A percentile compares a stretch with the other conserved stretches of the same genome.
phyloP scores from a whole-genome alignment of 2,888 invertebrate genomes.

The Anodontia alba region DNA sequence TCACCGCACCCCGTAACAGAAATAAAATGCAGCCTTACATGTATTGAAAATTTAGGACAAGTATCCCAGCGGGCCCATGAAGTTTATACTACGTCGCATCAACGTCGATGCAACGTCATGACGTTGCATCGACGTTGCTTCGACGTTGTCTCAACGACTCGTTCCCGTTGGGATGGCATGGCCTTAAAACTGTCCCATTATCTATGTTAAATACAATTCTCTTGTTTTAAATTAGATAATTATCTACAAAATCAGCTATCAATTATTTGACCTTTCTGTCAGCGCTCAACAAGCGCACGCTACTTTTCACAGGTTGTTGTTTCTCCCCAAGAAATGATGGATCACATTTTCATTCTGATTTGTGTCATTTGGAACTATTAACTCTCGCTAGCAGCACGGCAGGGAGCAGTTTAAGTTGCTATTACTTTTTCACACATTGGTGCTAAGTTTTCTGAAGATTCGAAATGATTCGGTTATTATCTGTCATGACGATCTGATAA shows the following conservation, averaged over 20 bases:
- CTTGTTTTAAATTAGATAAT: neutral
- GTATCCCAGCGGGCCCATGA: too few species aligned
- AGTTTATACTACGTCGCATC: too few species aligned
- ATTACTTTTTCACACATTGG: constrained; percentile 42
- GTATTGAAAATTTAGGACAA: too few species aligned
- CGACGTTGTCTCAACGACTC: too few species aligned
- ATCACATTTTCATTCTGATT: neutral
- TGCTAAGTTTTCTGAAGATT: constrained; percentile 41
- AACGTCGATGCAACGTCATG: too few species aligned
- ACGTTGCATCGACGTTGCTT: too few species aligned
- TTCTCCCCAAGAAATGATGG: neutral
- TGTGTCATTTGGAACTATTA: constrained; percentile 10
- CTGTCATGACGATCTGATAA: constrained; percentile 30
- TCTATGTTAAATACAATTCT: too few species aligned
- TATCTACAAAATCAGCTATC: neutral
- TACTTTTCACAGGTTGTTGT: constrained; percentile 24
- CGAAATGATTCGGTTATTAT: constrained; percentile 53
- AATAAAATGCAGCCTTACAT: too few species aligned
- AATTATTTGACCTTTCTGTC: constrained; percentile 27
- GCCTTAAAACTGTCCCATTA: too few species aligned
- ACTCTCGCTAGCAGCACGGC: neutral
- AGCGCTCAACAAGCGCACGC: constrained; percentile 37
- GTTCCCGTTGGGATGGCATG: too few species aligned
- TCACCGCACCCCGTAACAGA: too few species aligned
- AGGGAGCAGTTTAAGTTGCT: neutral